Percentiles rank a stretch among this genome's conserved stretches.
Conservation (phyloP, 2,113 vertebrate species). For the Spilogale gracilis region DNA sequence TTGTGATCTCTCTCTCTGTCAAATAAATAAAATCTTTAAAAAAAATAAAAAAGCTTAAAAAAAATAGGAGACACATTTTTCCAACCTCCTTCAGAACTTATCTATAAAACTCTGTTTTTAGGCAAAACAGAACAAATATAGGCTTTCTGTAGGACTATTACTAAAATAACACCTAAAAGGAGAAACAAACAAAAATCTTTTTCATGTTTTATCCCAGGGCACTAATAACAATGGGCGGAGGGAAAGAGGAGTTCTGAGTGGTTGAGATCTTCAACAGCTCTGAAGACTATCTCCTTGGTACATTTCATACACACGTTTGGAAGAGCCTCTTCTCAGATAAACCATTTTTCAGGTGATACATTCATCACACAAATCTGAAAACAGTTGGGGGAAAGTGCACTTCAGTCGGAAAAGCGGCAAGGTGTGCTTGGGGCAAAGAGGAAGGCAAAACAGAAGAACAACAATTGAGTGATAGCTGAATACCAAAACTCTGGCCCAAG, state of each 20-base stretch:
- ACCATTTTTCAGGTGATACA: constrained; percentile 11
- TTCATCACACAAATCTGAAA: background rate
- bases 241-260: background rate
- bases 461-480: background rate
- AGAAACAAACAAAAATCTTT: background rate
- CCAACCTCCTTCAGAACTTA: background rate
- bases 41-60: too few species aligned
- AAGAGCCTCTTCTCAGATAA: constrained; percentile 1
- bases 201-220: background rate
- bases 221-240: background rate
- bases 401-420: background rate
- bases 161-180: background rate
- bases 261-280: background rate
- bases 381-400: background rate
- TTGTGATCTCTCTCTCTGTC: too few species aligned
- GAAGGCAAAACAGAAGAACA: background rate
- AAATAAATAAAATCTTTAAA: too few species aligned
- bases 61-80: background rate
- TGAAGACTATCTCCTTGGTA: background rate
- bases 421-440: background rate
- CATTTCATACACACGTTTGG: background rate
- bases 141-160: background rate
- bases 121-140: background rate
- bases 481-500: background rate
- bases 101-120: background rate